Conservation (phyloP, 2,888 invertebrate species). For the Spicauda simplicius region DNA sequence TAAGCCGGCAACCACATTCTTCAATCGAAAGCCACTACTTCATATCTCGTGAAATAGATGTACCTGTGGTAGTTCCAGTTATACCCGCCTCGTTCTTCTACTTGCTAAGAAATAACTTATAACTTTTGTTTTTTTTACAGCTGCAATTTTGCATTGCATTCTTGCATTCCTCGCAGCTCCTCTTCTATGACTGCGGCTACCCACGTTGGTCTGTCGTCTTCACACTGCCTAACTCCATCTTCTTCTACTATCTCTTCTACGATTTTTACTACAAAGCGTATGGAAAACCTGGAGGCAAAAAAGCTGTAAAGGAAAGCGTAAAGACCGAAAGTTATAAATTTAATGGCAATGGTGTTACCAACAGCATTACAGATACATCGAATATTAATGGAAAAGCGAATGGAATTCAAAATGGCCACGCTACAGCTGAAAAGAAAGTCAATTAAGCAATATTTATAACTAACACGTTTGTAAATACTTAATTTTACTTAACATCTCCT, state of each 20-base stretch:
- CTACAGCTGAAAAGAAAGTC: constrained; percentile 41
- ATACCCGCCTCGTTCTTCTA: too few relatives aligned
- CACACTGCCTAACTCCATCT: constrained; percentile 94
- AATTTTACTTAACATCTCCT: constrained; percentile 6
- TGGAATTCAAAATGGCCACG: constrained; percentile 21
- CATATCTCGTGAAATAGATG: too few relatives aligned
- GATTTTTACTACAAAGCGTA: constrained; percentile 95
- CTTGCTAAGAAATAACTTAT: too few relatives aligned
- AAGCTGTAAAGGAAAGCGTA: constrained; percentile 39
- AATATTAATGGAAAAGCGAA: constrained; percentile 24
- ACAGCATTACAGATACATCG: not conserved
- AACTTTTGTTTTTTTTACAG: constrained; percentile 79
- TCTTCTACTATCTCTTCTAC: constrained; percentile 96
- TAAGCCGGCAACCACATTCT: too few relatives aligned
- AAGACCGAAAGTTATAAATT: constrained; percentile 44
- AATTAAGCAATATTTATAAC: constrained; percentile 41
- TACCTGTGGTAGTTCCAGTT: too few relatives aligned
- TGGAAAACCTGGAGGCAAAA: constrained; percentile 65
- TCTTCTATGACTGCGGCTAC: constrained; percentile 95
- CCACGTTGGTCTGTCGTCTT: constrained; percentile 93
- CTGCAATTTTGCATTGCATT: constrained; percentile 96
- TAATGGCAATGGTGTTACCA: constrained; percentile 42
- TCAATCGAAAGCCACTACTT: too few relatives aligned
- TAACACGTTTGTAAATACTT: constrained; percentile 37
- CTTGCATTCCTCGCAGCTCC: constrained; percentile 92